phyloP scores from a whole-genome alignment of 2,113 vertebrate species.

The Nansenia antarctica region DNA sequence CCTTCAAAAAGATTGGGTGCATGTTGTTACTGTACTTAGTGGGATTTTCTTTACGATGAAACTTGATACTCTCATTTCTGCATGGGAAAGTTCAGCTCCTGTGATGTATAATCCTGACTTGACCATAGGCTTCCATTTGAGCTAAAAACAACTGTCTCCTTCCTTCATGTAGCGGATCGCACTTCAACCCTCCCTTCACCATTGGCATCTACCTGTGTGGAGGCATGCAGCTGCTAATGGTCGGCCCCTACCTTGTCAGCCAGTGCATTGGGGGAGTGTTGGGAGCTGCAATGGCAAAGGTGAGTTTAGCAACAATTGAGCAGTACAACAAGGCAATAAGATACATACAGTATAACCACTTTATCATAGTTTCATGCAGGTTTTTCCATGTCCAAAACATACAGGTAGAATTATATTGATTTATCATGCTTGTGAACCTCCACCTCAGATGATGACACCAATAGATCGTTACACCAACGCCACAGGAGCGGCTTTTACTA shows the following conservation, averaged over 20 bases:
- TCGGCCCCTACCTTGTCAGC: slow-evolving; percentile 61
- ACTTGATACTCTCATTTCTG: too few relatives aligned
- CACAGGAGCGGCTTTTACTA: slow-evolving; percentile 70
- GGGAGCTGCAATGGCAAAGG: slow-evolving; percentile 77
- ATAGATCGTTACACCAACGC: slow-evolving; percentile 64
- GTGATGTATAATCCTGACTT: too few relatives aligned
- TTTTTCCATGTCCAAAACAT: too few relatives aligned
- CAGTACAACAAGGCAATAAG: too few relatives aligned
- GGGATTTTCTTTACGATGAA: too few relatives aligned
- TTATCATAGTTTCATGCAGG: not conserved
- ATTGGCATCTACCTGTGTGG: slow-evolving; percentile 75
- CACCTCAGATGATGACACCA: slow-evolving; percentile 64
- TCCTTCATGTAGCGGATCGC: slow-evolving; percentile 64
- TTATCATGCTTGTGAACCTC: too few relatives aligned
- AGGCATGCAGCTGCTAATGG: slow-evolving; percentile 67
- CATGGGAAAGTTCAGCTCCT: too few relatives aligned
- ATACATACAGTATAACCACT: too few relatives aligned
- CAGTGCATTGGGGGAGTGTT: slow-evolving; percentile 74
- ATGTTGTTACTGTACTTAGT: too few relatives aligned
- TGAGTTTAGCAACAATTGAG: slow-evolving; percentile 39
- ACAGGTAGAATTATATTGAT: too few relatives aligned
- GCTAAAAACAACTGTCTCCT: slow-evolving; percentile 1
- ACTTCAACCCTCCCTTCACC: slow-evolving; percentile 79
- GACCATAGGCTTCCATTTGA: not conserved
- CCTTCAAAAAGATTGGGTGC: too few relatives aligned